Evolutionary conservation across 2,888 invertebrate genomes (phyloP).

Genomic region (Lamellibrachia columna): DNA sequence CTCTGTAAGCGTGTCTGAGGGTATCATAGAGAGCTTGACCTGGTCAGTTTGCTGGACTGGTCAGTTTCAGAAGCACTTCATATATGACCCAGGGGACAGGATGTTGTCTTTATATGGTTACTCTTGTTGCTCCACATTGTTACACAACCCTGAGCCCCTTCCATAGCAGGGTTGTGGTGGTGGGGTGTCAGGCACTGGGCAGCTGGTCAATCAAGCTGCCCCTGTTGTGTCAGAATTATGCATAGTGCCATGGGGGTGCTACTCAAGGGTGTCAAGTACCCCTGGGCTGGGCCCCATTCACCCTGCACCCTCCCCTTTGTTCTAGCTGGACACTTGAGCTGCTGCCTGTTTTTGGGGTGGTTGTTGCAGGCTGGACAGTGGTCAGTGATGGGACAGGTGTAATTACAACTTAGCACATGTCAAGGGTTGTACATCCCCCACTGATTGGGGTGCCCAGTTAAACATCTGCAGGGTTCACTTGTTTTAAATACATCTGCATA

Average conservation of each 20-base stretch:
- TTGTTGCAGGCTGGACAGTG: neutral
- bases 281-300: neutral
- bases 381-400: neutral
- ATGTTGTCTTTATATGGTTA: neutral
- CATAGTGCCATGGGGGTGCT: neutral
- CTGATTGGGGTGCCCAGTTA: neutral
- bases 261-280: neutral
- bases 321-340: constrained; percentile 9
- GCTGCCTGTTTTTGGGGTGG: neutral
- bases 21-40: neutral
- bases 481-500: neutral
- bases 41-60: constrained; percentile 7
- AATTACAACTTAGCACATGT: neutral
- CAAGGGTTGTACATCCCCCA: neutral
- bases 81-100: neutral
- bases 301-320: neutral
- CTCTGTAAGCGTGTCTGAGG: neutral
- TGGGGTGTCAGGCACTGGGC: neutral
- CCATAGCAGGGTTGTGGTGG: neutral
- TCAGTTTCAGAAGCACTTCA: constrained; percentile 1
- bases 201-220: neutral
- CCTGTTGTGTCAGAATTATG: constrained; percentile 3
- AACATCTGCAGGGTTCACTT: neutral
- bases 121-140: neutral
- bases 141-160: neutral